phyloP scores from a whole-genome alignment of 2,888 invertebrate species.

The Flabesymbios commensalis region DNA sequence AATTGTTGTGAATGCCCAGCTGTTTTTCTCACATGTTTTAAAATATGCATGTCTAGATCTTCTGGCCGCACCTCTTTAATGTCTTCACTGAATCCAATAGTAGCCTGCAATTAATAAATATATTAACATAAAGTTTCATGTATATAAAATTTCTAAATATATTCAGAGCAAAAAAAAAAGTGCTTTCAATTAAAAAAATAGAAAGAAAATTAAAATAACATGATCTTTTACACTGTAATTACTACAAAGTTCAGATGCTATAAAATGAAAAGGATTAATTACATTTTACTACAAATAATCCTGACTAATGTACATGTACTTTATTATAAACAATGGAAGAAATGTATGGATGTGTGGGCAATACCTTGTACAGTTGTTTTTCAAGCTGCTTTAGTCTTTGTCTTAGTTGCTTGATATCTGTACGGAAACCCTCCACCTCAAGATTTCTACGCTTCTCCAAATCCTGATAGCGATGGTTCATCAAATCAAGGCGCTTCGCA shows the following conservation, averaged over 20 bases:
- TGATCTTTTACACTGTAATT: no score
- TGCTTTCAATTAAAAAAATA: no score
- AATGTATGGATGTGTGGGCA: no score
- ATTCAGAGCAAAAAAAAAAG: neutral
- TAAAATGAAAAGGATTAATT: no score
- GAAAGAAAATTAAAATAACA: no score
- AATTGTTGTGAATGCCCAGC: constrained; percentile 57
- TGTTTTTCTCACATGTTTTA: constrained; percentile 57
- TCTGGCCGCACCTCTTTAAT: constrained; percentile 53
- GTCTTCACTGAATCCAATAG: constrained; percentile 46
- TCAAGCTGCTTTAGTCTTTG: constrained; percentile 60
- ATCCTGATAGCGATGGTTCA: constrained; percentile 60
- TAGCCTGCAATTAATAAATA: constrained; percentile 51
- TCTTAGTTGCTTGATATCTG: constrained; percentile 60
- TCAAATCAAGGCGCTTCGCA: constrained; percentile 55
- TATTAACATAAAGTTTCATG: neutral
- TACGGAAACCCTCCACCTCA: constrained; percentile 63
- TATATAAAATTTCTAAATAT: neutral
- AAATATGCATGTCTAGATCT: constrained; percentile 58
- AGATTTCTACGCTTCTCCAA: constrained; percentile 60
- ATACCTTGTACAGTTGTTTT: constrained; percentile 60
- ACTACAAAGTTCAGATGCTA: no score
- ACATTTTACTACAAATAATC: no score
- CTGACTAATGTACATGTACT: no score
- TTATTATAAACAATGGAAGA: no score